phyloP scores from a whole-genome alignment of 2,888 invertebrate genomes.

The Epistrophe grossulariae region DNA sequence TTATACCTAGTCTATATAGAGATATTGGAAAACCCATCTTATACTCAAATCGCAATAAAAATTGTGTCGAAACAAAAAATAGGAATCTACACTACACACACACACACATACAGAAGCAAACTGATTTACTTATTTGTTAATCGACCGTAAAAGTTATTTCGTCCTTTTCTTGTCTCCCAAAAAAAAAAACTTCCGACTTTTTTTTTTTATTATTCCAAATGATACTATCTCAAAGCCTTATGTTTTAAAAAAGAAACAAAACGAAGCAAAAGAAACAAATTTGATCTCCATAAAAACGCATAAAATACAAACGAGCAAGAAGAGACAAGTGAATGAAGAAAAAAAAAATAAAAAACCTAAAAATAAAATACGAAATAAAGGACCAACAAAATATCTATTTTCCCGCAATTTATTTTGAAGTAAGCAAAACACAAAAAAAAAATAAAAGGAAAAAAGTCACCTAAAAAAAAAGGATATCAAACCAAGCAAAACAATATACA shows the following conservation, averaged over 20 bases:
- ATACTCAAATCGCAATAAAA: slow-evolving; percentile 35
- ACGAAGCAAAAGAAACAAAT: slow-evolving; percentile 44
- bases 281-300: slow-evolving; percentile 74
- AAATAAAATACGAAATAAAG: slow-evolving; percentile 46
- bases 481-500: slow-evolving; percentile 43
- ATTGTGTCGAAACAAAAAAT: slow-evolving; percentile 35
- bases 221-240: slow-evolving; percentile 44
- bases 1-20: neutral
- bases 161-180: slow-evolving; percentile 39
- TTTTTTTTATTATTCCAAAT: slow-evolving; percentile 1
- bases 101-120: slow-evolving; percentile 5
- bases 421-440: neutral
- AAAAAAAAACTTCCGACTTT: neutral
- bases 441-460: slow-evolving; percentile 16
- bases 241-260: slow-evolving; percentile 25
- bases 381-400: slow-evolving; percentile 53
- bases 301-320: slow-evolving; percentile 66
- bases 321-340: slow-evolving; percentile 42
- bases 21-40: slow-evolving; percentile 27
- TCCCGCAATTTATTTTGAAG: slow-evolving; percentile 40
- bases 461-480: slow-evolving; percentile 41
- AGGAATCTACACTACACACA: neutral
- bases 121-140: slow-evolving; percentile 75
- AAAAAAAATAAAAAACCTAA: slow-evolving; percentile 14
- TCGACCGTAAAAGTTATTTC: slow-evolving; percentile 71